A percentile compares a stretch with the other conserved stretches of the same genome.
phyloP scores from a whole-genome alignment of 2,113 vertebrate genomes.

The Neodontobutis hainanensis region DNA sequence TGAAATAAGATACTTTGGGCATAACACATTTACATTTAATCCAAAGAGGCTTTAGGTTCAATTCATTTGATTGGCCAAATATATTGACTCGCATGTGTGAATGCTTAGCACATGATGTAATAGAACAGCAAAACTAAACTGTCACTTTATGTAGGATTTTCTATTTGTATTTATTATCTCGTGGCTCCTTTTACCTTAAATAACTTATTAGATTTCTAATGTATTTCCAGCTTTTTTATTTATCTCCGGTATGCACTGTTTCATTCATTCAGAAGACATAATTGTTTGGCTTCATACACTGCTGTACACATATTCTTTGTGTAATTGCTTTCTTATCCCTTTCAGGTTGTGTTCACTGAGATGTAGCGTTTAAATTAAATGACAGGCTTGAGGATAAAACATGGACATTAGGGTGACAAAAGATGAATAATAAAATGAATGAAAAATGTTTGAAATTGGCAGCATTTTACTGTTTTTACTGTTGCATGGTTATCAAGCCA shows the following conservation, averaged over 20 bases:
- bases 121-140: not conserved
- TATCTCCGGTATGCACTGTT: not conserved
- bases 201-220: not conserved
- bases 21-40: too few species aligned
- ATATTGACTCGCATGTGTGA: too few species aligned
- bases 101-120: not conserved
- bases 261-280: conserved; percentile 2
- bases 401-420: not conserved
- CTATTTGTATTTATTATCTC: not conserved
- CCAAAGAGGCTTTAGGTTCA: too few species aligned
- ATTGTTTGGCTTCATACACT: conserved; percentile 1
- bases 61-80: too few species aligned
- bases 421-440: conserved; percentile 9
- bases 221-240: conserved; percentile 1
- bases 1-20: too few species aligned
- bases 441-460: conserved; percentile 7
- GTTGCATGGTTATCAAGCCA: not conserved
- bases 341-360: not conserved
- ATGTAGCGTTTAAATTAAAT: conserved; percentile 3
- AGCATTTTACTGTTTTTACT: conserved; percentile 1
- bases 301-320: not conserved
- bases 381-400: conserved; percentile 7
- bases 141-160: not conserved
- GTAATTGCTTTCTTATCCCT: conserved; percentile 13
- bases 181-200: not conserved